These are phyloP conservation scores for Gadopsis marmoratus DNA, from an alignment of 2,797 vertebrate genomes.

Conservation along the genomic window DNA sequence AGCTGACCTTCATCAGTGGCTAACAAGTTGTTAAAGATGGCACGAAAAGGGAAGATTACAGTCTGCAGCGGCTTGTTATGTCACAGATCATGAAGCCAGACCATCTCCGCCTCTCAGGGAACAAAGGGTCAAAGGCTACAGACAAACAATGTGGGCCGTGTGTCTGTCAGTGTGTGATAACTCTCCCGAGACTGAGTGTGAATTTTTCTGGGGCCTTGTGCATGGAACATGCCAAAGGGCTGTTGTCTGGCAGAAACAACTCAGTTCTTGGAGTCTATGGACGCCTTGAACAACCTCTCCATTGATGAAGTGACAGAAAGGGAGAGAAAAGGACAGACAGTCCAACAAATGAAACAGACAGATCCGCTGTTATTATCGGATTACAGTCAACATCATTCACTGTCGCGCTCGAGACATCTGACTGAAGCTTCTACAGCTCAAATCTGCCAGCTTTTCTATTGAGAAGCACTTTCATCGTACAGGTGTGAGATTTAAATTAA, in stretches of 20 bases:
- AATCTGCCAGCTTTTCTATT: not conserved
- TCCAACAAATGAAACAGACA: constrained; percentile 45
- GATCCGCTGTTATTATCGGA: constrained; percentile 49
- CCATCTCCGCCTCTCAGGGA: constrained; percentile 55
- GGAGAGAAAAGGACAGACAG: constrained; percentile 41
- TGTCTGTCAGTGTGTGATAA: constrained; percentile 56
- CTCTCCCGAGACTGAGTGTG: constrained; percentile 34
- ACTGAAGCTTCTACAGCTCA: not conserved
- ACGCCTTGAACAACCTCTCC: constrained; percentile 60
- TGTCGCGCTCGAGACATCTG: constrained; percentile 12
- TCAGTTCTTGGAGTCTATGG: constrained; percentile 48
- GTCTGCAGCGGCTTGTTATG: constrained; percentile 37
- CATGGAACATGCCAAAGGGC: constrained; percentile 40
- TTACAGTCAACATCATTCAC: constrained; percentile 65
- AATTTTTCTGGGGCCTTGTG: constrained; percentile 50
- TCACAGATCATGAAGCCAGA: constrained; percentile 51
- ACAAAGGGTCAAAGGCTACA: constrained; percentile 73
- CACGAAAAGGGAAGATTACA: constrained; percentile 13
- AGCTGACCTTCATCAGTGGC: not conserved
- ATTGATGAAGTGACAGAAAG: constrained; percentile 66
- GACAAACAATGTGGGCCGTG: constrained; percentile 65
- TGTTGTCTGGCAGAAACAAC: constrained; percentile 55
- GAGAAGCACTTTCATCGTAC: constrained; percentile 3
- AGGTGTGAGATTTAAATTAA: not conserved
- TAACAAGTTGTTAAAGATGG: constrained; percentile 17